Evolutionary conservation across 64 coral and sea anemone genomes (phyloP).

Genomic region (Porites australiensis): DNA sequence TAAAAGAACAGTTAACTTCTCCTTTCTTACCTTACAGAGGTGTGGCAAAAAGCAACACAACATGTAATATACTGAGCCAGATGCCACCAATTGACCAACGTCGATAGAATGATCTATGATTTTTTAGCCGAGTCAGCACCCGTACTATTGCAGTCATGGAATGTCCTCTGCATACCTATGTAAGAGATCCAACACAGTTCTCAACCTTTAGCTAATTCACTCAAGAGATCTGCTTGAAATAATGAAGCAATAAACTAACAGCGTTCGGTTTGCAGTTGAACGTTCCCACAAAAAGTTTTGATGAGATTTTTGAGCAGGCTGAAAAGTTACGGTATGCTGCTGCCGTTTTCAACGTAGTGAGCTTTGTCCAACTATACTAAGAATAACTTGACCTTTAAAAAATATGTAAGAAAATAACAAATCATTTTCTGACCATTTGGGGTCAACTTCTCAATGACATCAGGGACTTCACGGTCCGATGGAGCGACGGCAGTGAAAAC

Average conservation of each 20-base stretch:
- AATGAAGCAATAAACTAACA: no score
- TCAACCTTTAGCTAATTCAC: no score
- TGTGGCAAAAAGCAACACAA: background rate
- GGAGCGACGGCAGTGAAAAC: no score
- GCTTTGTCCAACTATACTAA: background rate
- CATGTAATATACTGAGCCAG: background rate
- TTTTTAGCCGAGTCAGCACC: background rate
- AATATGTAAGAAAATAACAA: background rate
- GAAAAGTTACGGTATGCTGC: background rate
- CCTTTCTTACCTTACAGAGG: background rate
- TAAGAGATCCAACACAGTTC: no score
- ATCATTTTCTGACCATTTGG: background rate
- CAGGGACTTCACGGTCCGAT: background rate
- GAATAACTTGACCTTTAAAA: background rate
- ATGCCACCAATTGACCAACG: background rate
- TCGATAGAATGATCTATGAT: constrained; percentile 44
- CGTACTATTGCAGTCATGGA: no score
- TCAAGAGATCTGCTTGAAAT: no score
- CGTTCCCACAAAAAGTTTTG: no score
- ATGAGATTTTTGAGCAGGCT: no score
- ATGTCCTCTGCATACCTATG: no score
- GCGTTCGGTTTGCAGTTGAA: no score
- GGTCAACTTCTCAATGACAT: background rate
- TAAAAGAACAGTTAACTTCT: background rate
- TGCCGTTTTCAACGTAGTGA: no score